Conservation (phyloP, 1,140 invertebrate species). For the Lepeophtheirus salmonis region DNA sequence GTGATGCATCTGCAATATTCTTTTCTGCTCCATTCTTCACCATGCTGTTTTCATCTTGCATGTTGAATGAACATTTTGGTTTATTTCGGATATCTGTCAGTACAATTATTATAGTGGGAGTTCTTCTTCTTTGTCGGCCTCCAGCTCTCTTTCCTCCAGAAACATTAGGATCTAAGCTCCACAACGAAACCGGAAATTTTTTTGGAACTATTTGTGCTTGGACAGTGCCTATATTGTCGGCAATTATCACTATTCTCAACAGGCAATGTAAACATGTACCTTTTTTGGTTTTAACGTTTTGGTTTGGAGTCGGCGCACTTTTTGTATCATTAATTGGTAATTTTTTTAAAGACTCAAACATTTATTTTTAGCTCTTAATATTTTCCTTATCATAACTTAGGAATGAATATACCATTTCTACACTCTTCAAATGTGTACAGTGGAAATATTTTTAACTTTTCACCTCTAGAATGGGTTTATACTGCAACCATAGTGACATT, state of each 20-base stretch:
- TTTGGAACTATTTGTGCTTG: neutral
- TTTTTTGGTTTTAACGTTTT: constrained; percentile 1
- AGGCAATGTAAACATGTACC: neutral
- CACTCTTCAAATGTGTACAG: neutral
- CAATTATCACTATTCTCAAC: neutral
- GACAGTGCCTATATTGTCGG: constrained; percentile 1
- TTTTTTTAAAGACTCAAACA: no score
- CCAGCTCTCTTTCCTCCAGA: neutral
- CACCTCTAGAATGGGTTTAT: neutral
- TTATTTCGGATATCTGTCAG: neutral
- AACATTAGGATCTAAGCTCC: neutral
- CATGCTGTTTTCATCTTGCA: neutral
- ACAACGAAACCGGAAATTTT: neutral
- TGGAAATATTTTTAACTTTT: neutral
- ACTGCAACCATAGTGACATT: neutral
- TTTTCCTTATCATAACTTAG: no score
- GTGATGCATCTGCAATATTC: constrained; percentile 5
- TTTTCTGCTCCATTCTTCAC: constrained; percentile 9
- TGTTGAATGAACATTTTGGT: constrained; percentile 9
- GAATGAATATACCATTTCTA: neutral
- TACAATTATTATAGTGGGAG: constrained; percentile 4
- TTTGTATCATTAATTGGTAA: constrained; percentile 3
- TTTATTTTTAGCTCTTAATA: no score
- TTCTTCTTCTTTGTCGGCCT: neutral
- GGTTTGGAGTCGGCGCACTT: constrained; percentile 5